Conservation (phyloP, 2,797 vertebrate species). For the Myotis vivesi region DNA sequence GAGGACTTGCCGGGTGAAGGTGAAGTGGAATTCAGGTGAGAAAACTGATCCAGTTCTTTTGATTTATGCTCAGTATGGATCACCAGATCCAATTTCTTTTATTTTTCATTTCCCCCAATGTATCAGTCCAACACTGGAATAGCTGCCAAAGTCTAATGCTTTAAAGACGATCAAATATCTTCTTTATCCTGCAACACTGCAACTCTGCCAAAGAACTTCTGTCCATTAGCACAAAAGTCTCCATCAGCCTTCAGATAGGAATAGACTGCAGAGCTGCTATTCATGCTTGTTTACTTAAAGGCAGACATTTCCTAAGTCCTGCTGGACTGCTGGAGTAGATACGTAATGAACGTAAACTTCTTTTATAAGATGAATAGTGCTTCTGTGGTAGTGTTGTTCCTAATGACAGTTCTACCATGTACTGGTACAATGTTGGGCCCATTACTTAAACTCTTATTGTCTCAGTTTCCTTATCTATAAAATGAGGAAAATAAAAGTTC, state of each 20-base stretch:
- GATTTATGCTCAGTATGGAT: neutral
- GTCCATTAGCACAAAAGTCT: neutral
- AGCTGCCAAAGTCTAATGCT: neutral
- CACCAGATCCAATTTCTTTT: neutral
- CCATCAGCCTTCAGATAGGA: neutral
- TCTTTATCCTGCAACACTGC: neutral
- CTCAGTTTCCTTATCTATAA: neutral
- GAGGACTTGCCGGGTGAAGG: neutral
- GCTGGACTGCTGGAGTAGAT: neutral
- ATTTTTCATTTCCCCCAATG: neutral
- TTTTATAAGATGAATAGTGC: neutral
- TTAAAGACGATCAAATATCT: neutral
- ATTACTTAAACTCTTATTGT: neutral
- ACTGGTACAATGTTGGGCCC: neutral
- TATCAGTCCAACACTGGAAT: neutral
- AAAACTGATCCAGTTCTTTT: neutral
- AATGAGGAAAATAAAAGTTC: neutral
- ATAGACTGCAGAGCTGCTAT: neutral
- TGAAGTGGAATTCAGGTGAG: neutral
- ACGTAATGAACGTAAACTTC: neutral
- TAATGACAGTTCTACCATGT: neutral
- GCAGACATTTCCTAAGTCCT: neutral
- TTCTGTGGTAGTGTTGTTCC: neutral
- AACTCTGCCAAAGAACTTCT: neutral
- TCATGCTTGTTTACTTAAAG: neutral